Conservation (phyloP, 30 jellyfish, hydroid and myxozoan species). For the Pelagia noctiluca region DNA sequence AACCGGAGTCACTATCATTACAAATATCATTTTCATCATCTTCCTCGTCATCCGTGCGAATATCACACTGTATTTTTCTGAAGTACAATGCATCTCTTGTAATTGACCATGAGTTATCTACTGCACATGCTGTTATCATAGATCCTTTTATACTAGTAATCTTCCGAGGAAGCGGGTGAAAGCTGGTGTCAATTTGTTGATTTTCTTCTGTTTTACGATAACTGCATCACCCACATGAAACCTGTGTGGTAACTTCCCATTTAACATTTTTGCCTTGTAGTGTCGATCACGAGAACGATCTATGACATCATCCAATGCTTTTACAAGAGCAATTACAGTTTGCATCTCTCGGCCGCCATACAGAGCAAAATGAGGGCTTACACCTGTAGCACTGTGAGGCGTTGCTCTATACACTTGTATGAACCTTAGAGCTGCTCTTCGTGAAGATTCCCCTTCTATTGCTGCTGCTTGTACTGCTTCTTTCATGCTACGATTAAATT, state of each 20-base stretch:
- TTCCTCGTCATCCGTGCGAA: constrained; percentile 9
- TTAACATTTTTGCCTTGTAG: constrained; percentile 2
- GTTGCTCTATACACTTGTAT: constrained; percentile 16
- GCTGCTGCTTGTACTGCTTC: constrained; percentile 20
- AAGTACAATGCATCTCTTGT: constrained; percentile 23
- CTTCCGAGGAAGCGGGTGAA: not conserved
- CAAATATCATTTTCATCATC: not conserved
- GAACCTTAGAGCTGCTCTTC: constrained; percentile 2
- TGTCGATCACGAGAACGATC: constrained; percentile 11
- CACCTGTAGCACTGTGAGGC: constrained; percentile 20
- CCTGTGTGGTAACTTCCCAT: constrained; percentile 6
- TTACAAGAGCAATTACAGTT: not conserved
- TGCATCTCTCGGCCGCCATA: constrained; percentile 31
- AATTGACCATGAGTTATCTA: not conserved
- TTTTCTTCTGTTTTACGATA: constrained; percentile 8
- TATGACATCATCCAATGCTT: not conserved
- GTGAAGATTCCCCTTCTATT: not conserved
- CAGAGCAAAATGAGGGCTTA: constrained; percentile 12
- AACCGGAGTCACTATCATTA: constrained; percentile 1
- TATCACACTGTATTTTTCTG: constrained; percentile 10
- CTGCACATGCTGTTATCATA: constrained; percentile 24
- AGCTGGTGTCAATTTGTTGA: constrained; percentile 16
- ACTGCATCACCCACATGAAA: constrained; percentile 21
- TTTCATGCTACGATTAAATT: constrained; percentile 11
- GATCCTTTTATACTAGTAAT: constrained; percentile 28